Conservation (phyloP, 2,888 invertebrate species). For the Andrena bicolor region DNA sequence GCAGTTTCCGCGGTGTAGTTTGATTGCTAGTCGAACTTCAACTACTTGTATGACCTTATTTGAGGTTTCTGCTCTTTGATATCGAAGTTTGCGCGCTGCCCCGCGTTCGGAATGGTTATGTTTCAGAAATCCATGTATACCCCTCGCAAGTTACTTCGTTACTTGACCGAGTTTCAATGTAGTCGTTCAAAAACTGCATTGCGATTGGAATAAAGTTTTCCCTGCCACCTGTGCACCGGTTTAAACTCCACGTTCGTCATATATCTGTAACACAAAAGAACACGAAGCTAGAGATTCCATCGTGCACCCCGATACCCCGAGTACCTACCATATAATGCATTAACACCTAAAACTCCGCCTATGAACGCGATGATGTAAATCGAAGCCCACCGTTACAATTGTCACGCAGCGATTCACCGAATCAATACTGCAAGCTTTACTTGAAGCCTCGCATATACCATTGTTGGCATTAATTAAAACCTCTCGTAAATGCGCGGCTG, state of each 20-base stretch:
- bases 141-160: conserved; percentile 23
- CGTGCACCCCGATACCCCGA: neutral
- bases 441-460: conserved; percentile 25
- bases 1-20: conserved; percentile 38
- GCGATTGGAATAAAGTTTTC: neutral
- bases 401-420: conserved; percentile 9
- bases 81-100: conserved; percentile 22
- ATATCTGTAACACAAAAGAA: neutral
- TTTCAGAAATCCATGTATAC: conserved; percentile 18
- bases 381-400: conserved; percentile 24
- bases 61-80: conserved; percentile 31
- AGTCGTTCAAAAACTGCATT: neutral
- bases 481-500: conserved; percentile 62
- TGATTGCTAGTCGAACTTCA: conserved; percentile 45
- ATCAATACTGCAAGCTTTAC: conserved; percentile 2
- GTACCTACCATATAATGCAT: neutral
- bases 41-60: conserved; percentile 58
- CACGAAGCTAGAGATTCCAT: neutral
- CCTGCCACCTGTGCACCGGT: neutral
- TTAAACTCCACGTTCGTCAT: neutral
- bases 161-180: conserved; percentile 38
- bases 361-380: neutral
- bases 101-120: conserved; percentile 28
- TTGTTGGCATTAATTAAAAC: conserved; percentile 69
- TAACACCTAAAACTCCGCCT: neutral